Conservation (phyloP, 2,888 invertebrate genomes). For the Therioaphis trifolii region DNA sequence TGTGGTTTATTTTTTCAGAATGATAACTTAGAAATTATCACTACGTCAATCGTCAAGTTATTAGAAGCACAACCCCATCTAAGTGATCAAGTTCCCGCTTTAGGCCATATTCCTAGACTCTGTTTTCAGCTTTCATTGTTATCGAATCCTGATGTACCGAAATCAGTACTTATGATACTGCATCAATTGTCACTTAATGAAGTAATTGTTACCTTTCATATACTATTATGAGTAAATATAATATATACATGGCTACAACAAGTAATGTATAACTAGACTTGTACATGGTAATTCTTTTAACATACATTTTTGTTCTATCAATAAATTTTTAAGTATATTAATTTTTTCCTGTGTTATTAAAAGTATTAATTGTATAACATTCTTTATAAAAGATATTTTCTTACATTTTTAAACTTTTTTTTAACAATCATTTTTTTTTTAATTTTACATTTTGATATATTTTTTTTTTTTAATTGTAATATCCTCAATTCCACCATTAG, state of each 20-base stretch:
- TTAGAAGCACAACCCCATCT: slow-evolving; percentile 88
- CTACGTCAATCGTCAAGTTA: slow-evolving; percentile 84
- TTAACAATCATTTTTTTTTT: too few relatives aligned
- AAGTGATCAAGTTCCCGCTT: slow-evolving; percentile 86
- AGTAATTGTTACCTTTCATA: slow-evolving; percentile 71
- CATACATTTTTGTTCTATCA: too few relatives aligned
- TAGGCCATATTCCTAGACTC: slow-evolving; percentile 87
- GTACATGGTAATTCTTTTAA: too few relatives aligned
- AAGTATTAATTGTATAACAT: too few relatives aligned
- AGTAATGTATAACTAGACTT: too few relatives aligned
- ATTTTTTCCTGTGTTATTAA: too few relatives aligned
- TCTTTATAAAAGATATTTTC: too few relatives aligned
- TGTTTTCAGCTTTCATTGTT: slow-evolving; percentile 79
- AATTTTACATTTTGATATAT: too few relatives aligned
- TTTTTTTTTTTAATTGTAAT: too few relatives aligned
- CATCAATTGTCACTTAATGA: slow-evolving; percentile 87
- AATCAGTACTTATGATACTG: slow-evolving; percentile 84
- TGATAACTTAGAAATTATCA: slow-evolving; percentile 82
- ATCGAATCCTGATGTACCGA: slow-evolving; percentile 76
- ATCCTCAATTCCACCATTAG: too few relatives aligned
- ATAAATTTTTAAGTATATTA: too few relatives aligned
- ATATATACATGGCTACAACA: not conserved
- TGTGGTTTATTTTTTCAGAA: slow-evolving; percentile 72
- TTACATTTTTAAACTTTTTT: too few relatives aligned
- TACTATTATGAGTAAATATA: slow-evolving; percentile 17